phyloP scores from a whole-genome alignment of 1,140 invertebrate species.

The Drosophila tristis region DNA sequence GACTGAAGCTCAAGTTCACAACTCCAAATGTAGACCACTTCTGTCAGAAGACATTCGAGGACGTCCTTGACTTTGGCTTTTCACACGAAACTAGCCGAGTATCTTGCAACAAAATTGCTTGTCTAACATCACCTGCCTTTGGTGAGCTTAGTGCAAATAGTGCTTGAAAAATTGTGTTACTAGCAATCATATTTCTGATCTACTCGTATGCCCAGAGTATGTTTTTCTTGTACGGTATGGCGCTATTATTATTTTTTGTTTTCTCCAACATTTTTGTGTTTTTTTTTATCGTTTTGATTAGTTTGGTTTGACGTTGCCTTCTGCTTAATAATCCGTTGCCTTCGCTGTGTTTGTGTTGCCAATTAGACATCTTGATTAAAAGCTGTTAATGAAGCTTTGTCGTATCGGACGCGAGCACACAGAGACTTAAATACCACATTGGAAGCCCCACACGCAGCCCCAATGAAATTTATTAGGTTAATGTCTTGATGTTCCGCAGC shows the following conservation, averaged over 20 bases:
- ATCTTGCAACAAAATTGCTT: slow-evolving; percentile 35
- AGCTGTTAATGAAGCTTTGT: slow-evolving; percentile 52
- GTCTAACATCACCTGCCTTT: slow-evolving; percentile 20
- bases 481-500: slow-evolving; percentile 15
- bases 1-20: slow-evolving; percentile 30
- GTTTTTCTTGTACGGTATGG: background rate
- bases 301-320: slow-evolving; percentile 23
- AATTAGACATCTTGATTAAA: slow-evolving; percentile 60
- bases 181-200: slow-evolving; percentile 29
- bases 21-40: slow-evolving; percentile 30
- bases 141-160: slow-evolving; percentile 20
- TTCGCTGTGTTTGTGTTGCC: slow-evolving; percentile 43
- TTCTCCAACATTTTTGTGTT: background rate
- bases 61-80: slow-evolving; percentile 54
- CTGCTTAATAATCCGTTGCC: slow-evolving; percentile 27
- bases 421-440: slow-evolving; percentile 14
- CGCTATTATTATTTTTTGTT: slow-evolving; percentile 15
- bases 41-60: slow-evolving; percentile 6
- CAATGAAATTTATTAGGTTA: slow-evolving; percentile 37
- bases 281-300: slow-evolving; percentile 20
- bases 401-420: slow-evolving; percentile 18
- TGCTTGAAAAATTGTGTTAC: slow-evolving; percentile 20
- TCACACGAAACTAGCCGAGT: slow-evolving; percentile 19
- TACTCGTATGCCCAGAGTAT: background rate
- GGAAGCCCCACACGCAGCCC: slow-evolving; percentile 7